Conservation (phyloP, 1,140 invertebrate genomes). For the Bombus superbus region DNA sequence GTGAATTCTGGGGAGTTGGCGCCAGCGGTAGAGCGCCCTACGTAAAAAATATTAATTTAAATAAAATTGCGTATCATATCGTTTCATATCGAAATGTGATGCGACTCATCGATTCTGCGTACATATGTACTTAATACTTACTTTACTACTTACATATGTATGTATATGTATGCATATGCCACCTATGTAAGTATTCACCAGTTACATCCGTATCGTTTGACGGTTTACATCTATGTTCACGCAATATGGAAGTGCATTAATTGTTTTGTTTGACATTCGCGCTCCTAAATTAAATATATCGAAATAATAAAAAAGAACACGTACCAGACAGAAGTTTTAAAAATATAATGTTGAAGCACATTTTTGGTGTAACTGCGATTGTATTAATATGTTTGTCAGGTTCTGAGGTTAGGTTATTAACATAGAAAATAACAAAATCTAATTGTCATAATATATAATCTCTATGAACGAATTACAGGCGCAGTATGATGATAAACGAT, state of each 20-base stretch:
- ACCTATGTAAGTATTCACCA: not conserved
- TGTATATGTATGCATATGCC: not conserved
- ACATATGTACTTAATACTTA: too few relatives aligned
- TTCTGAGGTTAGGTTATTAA: conserved; percentile 71
- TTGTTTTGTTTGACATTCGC: not conserved
- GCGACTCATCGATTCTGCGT: not conserved
- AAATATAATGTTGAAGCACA: conserved; percentile 66
- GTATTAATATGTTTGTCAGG: conserved; percentile 65
- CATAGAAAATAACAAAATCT: conserved; percentile 23
- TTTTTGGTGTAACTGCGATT: conserved; percentile 55
- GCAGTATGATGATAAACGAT: conserved; percentile 94
- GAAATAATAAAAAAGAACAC: not conserved
- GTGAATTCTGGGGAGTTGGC: too few relatives aligned
- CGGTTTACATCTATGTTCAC: not conserved
- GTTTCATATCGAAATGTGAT: not conserved
- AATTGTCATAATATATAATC: conserved; percentile 30
- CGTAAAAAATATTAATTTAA: not conserved
- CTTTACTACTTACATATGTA: too few relatives aligned
- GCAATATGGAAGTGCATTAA: not conserved
- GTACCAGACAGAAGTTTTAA: conserved; percentile 33
- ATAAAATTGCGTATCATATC: not conserved
- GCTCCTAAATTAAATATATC: not conserved
- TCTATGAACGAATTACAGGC: conserved; percentile 81
- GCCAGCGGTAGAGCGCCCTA: too few relatives aligned
- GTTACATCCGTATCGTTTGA: conserved; percentile 4